Conservation (phyloP, 2,797 vertebrate species). For the Pelodytes ibericus region DNA sequence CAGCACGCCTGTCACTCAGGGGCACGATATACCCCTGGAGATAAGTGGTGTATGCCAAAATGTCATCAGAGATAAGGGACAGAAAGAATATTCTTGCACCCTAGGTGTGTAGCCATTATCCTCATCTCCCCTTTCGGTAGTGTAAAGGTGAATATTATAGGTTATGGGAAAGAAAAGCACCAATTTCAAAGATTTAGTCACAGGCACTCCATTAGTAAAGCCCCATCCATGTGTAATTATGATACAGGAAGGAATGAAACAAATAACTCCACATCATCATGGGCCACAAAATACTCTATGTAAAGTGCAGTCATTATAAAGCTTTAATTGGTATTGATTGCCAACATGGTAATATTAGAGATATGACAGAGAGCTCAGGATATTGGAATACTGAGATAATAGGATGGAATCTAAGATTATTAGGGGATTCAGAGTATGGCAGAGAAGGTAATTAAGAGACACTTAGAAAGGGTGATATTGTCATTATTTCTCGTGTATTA, state of each 20-base stretch:
- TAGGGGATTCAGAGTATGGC: not conserved
- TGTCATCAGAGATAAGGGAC: too few species aligned
- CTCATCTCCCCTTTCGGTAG: too few species aligned
- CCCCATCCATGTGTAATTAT: too few species aligned
- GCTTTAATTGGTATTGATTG: not conserved
- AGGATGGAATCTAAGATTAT: slow-evolving; percentile 13
- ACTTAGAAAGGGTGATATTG: slow-evolving; percentile 30
- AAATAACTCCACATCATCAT: not conserved
- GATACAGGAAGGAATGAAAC: not conserved
- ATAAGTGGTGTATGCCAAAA: too few species aligned
- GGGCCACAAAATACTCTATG: not conserved
- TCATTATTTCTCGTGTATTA: slow-evolving; percentile 46
- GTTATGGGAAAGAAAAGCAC: too few species aligned
- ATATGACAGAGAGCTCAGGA: not conserved
- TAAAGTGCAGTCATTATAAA: not conserved
- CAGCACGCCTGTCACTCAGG: too few species aligned
- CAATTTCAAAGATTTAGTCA: too few species aligned
- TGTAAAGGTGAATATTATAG: too few species aligned
- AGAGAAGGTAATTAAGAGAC: slow-evolving; percentile 42
- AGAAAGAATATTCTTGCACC: too few species aligned
- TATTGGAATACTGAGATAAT: slow-evolving; percentile 17
- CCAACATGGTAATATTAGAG: not conserved
- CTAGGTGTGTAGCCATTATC: too few species aligned
- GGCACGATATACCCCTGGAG: too few species aligned
- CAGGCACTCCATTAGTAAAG: too few species aligned